Evolutionary conservation across 2,888 invertebrate species (phyloP), one percentile per base, ranked within the genome.

Genomic region (Euzophera pinguis): DNA sequence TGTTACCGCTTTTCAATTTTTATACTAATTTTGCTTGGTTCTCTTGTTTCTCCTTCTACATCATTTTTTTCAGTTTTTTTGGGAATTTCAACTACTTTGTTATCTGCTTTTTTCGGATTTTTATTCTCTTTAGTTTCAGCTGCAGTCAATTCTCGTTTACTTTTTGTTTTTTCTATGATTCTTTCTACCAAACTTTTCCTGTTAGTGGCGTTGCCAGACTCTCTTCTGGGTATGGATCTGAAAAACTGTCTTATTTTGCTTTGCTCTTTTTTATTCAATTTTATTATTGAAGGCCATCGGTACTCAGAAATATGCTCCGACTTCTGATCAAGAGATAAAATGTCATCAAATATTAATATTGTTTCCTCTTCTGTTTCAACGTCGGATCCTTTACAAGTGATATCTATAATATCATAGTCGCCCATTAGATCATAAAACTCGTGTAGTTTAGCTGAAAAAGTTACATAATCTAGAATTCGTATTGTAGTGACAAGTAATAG

Each of bases 401-500:
- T 63, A 56, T 86, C 84, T 12, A 85, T 53, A 29, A 84, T 56
- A 56, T 82, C 66, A 59, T 80, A 84, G 54, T 79, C 67, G 54
- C 66, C 73, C 80, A 85, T 83, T 52, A 84, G 64, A 62, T 77
- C 67, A 5, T 78, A 78, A 56, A 86, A 81, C 56, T 86, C 83
- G 16, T 76, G 67, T 17, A 85, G 69, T 61, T 81, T 86, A 1
- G 83, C 83, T 65, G 84, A 78, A 73, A 85, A 85, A 53, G 60
- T 64, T 10, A 85, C 63, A 60, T 69, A 77, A 39, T 85, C 84
- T 48, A 73, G 56, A 45, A 85, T 56, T 60, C 87, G 76, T 61
- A 76, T 67, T 14, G 61, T 65, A 0, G 83, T 73, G 1, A 86
- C 56, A 1, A 77, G 16, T 39, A 76, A 81, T 61, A 85, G 83